Evolutionary conservation across 2,113 vertebrate genomes (phyloP).

Genomic region (Austrofundulus limnaeus): DNA sequence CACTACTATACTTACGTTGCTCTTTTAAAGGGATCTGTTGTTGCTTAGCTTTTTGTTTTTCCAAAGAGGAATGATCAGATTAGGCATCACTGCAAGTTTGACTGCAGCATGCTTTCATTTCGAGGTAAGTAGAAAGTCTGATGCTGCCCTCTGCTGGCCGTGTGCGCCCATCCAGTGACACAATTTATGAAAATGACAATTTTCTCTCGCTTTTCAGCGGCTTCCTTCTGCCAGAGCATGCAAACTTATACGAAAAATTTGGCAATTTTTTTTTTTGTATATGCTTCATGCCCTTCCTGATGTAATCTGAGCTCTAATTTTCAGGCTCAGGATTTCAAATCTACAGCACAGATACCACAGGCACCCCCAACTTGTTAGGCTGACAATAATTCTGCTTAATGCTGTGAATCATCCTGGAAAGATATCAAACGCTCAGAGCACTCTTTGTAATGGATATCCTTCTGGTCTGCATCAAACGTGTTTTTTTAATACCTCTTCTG

Average conservation of each 20-base stretch:
- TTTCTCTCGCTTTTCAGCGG: too few species aligned
- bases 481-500: slow-evolving; percentile 41
- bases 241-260: too few species aligned
- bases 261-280: too few species aligned
- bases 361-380: not conserved
- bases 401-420: not conserved
- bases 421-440: not conserved
- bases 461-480: slow-evolving; percentile 6
- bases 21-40: not conserved
- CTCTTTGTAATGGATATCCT: not conserved
- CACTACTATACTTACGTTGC: not conserved
- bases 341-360: too few species aligned
- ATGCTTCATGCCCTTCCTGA: too few species aligned
- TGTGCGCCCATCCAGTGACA: not conserved
- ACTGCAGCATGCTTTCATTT: not conserved
- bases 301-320: too few species aligned
- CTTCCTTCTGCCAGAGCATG: too few species aligned
- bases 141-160: slow-evolving; percentile 53
- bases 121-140: not conserved
- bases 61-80: not conserved
- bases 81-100: not conserved
- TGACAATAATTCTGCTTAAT: not conserved
- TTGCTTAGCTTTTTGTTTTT: not conserved
- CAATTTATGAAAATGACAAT: not conserved
- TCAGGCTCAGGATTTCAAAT: too few species aligned